Evolutionary conservation across 2,113 vertebrate species (phyloP).

Genomic region (Cryptotis parvus): DNA sequence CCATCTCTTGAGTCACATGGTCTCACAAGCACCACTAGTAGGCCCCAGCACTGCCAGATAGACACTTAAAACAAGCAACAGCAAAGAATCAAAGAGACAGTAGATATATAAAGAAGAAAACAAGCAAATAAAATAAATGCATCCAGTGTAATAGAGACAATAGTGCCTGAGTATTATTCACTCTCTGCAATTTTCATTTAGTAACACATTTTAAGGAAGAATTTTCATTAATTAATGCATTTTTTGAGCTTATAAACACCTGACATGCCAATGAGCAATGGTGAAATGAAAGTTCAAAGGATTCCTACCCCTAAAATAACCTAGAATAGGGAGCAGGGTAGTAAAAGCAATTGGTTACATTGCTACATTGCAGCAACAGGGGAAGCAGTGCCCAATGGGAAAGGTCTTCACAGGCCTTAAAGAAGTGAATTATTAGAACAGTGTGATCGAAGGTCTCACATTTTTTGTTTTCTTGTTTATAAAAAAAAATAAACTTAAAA

Average conservation of each 20-base stretch:
- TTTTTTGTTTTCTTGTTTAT: neutral
- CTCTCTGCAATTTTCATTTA: neutral
- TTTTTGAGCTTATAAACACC: neutral
- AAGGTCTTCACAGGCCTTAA: neutral
- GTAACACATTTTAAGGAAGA: neutral
- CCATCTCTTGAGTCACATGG: too few relatives aligned
- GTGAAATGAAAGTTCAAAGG: neutral
- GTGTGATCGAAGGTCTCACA: too few relatives aligned
- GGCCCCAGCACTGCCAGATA: too few relatives aligned
- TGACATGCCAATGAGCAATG: neutral
- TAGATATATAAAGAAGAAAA: neutral
- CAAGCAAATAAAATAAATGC: neutral
- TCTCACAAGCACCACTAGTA: too few relatives aligned
- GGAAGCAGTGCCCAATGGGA: neutral
- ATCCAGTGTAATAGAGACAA: accelerated
- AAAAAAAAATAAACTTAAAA: neutral
- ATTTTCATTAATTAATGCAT: neutral
- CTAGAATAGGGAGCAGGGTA: too few relatives aligned
- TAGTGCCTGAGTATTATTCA: neutral
- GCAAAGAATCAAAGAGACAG: neutral
- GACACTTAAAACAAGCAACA: neutral
- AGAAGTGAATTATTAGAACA: neutral
- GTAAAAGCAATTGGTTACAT: neutral
- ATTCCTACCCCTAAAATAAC: too few relatives aligned
- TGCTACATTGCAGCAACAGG: too few relatives aligned